Conservation (phyloP, 2,113 vertebrate species). For the Electrona antarctica region DNA sequence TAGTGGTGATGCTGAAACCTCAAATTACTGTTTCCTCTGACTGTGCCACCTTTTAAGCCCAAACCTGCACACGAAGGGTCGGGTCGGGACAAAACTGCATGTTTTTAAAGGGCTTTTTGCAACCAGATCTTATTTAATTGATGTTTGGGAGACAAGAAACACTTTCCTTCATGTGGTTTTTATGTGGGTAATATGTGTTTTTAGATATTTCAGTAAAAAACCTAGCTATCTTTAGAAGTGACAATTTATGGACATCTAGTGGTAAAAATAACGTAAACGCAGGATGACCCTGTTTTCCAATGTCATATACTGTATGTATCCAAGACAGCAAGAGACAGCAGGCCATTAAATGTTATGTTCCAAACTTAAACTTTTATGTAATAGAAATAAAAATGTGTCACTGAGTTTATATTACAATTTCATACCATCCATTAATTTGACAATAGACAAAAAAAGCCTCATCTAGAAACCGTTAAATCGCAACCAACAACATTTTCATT, state of each 20-base stretch:
- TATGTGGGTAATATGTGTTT: conserved; percentile 54
- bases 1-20: conserved; percentile 68
- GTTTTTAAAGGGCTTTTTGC: too few species aligned
- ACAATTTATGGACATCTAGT: conserved; percentile 55
- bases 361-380: conserved; percentile 75
- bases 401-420: conserved; percentile 69
- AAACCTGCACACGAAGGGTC: too few species aligned
- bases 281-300: not conserved
- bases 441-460: conserved; percentile 42
- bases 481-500: conserved; percentile 45
- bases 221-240: too few species aligned
- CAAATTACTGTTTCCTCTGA: conserved; percentile 82
- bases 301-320: too few species aligned
- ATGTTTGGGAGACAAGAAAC: conserved; percentile 62
- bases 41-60: conserved; percentile 65
- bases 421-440: conserved; percentile 56
- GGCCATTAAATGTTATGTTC: conserved; percentile 64
- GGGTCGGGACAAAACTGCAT: too few species aligned
- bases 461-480: conserved; percentile 26
- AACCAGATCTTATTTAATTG: too few species aligned
- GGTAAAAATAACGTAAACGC: too few species aligned
- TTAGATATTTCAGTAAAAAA: too few species aligned
- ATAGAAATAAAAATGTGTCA: conserved; percentile 67
- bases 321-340: conserved; percentile 17
- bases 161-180: conserved; percentile 78